Base-by-base conservation (phyloP, 2,113 vertebrate genomes). In the Tetraodon nigroviridis region DNA sequence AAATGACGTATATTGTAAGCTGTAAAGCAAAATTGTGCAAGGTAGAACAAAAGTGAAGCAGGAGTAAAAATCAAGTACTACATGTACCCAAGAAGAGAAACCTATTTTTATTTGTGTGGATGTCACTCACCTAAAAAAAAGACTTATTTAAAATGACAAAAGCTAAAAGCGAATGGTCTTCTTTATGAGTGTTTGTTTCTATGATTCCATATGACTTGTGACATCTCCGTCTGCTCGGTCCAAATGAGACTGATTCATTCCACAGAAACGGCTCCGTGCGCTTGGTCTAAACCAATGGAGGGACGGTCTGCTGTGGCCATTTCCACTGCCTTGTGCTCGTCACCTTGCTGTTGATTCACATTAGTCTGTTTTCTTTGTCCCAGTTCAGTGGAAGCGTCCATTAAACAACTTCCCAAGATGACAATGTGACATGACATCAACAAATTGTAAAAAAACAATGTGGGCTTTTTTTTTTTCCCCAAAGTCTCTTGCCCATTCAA, bases 401-500 rank as follows among this genome's bases (percentile, higher is more conserved):
- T 82, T 81, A 76, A 82, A 78, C 87, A 78, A 76, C 70, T 67
- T 70, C 76, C 66, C 41, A 59, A 64, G 67, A 82, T 29, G 46
- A 58, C 61, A 79, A 84, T 41, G 1, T 24, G 61, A 85, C 68
- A 64, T 78, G 84, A 88, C 86, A 85, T 79, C 71, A 56, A 82
- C 75, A 84, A 84, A 86, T 80, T 76, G 69, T 83, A 84, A 75
- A 73, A 85, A 81, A 86, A 68, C 73, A 78, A 81, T 84, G 58
- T 76, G n/a, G n/a, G n/a, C n/a, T n/a, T n/a, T 17, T 13, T 44
- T 3, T 44, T 17, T 44, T 8, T n/a, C 14, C n/a, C 6, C 14
- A 16, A 7, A 17, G 2, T n/a, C 13, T 46, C 15, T n/a, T n/a
- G 2, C 56, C 68, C 54, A 69, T 74, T 61, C 63, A 67, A 66